Evolutionary conservation across 2,888 invertebrate species (phyloP), one percentile per base, ranked within the genome.

Genomic region (Gymnosoma rotundatum): DNA sequence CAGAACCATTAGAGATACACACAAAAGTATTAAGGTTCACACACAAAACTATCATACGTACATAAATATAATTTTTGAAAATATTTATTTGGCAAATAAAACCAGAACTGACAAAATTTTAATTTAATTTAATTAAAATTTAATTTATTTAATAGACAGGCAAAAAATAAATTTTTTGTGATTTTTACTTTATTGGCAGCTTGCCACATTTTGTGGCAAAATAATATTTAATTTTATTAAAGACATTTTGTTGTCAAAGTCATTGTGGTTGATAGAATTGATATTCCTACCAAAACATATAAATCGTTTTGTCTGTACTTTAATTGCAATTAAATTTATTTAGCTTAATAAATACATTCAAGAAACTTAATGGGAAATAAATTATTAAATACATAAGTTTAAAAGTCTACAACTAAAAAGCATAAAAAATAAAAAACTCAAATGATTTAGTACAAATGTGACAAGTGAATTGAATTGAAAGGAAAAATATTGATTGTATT

Each of bases 301-400:
- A 42, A 9, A 38, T 38, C 38, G 8, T 25, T 45, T 14, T 45
- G 14, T 45, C 12, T 45, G 38, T 87, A 86, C 89, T 88, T 83
- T 16, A 48, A 63, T 88, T 88, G 86, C 87, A 79, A 87, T 70
- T 61, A 88, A 89, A 89, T 89, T 88, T 89, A 88, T 90, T 89
- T 89, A 88, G 87, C 89, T 88, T 58, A 79, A 52, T 58, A 79
- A 73, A 79, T 52, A 73, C 52, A 66, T 73, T 79, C 60, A n/a
- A 52, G 10, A 69, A 52, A 72, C 72, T 72, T 72, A 66, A 58
- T 66, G 56, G 25, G 42, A 79, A 64, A 60, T 52, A 76, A 76
- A 25, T 25, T 25, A 25, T 25, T 25, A 25, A 25, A 76, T 60
- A 78, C 48, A 76, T 50, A 60, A 18, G 12, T 12, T 1, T 20